Conservation (phyloP, 1,140 invertebrate genomes). For the Holcopasites calliopsidis region DNA sequence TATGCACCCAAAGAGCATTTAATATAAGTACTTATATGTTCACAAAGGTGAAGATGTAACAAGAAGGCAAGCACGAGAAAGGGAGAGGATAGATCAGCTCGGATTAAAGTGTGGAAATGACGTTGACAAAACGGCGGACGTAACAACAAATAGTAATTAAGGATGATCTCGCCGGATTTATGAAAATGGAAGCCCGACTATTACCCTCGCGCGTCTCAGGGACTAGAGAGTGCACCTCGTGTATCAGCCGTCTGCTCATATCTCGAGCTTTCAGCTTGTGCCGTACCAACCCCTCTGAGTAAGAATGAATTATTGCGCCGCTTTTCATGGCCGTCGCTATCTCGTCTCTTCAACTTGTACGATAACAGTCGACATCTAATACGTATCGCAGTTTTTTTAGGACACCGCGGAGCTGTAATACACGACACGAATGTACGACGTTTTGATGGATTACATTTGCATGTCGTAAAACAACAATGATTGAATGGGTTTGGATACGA, state of each 20-base stretch:
- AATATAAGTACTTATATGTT: background rate
- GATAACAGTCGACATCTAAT: background rate
- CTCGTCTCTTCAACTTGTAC: background rate
- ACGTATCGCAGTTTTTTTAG: background rate
- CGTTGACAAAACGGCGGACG: background rate
- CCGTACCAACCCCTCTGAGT: no score
- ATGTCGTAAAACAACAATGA: background rate
- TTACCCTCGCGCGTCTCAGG: background rate
- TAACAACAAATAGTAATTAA: constrained; percentile 2
- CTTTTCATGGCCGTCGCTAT: background rate
- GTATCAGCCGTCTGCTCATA: background rate
- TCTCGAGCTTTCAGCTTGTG: background rate
- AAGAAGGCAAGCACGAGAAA: background rate
- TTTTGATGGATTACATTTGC: constrained; percentile 4
- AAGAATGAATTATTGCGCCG: background rate
- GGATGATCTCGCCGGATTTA: background rate
- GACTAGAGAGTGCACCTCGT: background rate
- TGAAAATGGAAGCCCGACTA: background rate
- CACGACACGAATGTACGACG: background rate
- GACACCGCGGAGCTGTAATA: background rate
- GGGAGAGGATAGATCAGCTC: background rate
- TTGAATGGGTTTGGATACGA: background rate
- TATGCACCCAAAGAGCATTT: background rate
- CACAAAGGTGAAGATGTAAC: background rate
- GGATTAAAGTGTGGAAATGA: background rate